Conservation (phyloP, 1,140 invertebrate species). For the Danaus plexippus region DNA sequence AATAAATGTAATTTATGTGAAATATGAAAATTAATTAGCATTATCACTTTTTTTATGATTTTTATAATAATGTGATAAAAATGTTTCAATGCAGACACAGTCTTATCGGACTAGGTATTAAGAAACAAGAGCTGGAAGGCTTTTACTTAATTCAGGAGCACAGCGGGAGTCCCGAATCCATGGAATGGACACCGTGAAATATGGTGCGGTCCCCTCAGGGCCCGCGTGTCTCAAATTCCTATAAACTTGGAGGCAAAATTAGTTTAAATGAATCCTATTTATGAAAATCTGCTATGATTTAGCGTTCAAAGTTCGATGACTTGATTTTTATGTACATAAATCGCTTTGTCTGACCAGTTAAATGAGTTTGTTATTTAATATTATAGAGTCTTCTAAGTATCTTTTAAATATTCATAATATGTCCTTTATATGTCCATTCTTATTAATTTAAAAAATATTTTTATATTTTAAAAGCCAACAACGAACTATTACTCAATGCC, state of each 20-base stretch:
- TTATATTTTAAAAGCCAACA: neutral
- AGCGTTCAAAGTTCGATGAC: neutral
- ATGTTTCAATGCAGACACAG: conserved; percentile 23
- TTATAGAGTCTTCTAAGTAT: too few species aligned
- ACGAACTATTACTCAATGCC: conserved; percentile 14
- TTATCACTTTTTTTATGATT: too few species aligned
- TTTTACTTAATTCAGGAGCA: conserved; percentile 72
- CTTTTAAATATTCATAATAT: too few species aligned
- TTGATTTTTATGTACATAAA: neutral
- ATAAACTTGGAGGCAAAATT: conserved; percentile 23
- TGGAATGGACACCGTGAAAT: conserved; percentile 59
- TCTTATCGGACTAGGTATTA: conserved; percentile 61
- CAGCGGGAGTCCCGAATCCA: conserved; percentile 69
- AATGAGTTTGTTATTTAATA: too few species aligned
- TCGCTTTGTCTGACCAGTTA: too few species aligned
- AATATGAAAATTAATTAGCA: conserved; percentile 3
- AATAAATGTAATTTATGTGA: neutral
- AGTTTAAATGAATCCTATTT: conserved; percentile 10
- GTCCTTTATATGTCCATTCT: too few species aligned
- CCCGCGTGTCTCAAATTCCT: conserved; percentile 56
- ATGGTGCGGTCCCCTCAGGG: conserved; percentile 62
- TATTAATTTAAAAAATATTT: too few species aligned
- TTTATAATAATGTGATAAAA: too few species aligned
- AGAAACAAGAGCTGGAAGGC: conserved; percentile 71
- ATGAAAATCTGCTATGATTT: too few species aligned